A percentile compares a stretch with the other conserved stretches of the same genome.
phyloP scores from a whole-genome alignment of 2,797 vertebrate genomes.

The Spatula clypeata region DNA sequence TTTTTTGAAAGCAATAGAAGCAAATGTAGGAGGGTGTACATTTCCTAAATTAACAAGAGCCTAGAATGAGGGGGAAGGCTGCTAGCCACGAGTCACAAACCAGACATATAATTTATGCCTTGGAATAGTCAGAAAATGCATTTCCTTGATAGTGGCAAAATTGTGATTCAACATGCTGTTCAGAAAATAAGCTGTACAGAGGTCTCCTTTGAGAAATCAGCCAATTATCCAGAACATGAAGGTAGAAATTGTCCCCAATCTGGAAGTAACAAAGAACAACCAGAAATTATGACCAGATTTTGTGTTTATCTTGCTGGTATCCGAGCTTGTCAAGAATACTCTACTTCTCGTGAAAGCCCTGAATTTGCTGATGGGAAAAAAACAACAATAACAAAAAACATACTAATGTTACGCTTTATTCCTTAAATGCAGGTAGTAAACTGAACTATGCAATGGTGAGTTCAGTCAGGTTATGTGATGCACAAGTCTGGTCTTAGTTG shows the following conservation, averaged over 20 bases:
- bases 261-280: conserved; percentile 66
- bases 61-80: conserved; percentile 52
- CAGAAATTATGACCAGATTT: conserved; percentile 57
- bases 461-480: neutral
- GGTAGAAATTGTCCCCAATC: conserved; percentile 46
- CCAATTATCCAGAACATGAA: conserved; percentile 54
- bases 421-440: neutral
- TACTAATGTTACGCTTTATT: neutral
- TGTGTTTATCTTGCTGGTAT: conserved; percentile 45
- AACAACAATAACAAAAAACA: neutral
- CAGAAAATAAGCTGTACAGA: conserved; percentile 51
- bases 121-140: conserved; percentile 65
- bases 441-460: neutral
- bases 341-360: neutral
- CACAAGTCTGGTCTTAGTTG: neutral
- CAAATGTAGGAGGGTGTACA: conserved; percentile 48
- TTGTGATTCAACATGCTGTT: conserved; percentile 54
- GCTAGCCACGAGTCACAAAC: conserved; percentile 70
- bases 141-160: conserved; percentile 71
- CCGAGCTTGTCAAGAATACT: neutral
- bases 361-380: neutral
- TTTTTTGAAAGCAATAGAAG: conserved; percentile 53
- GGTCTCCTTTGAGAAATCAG: conserved; percentile 68
- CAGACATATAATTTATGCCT: conserved; percentile 69
- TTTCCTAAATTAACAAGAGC: conserved; percentile 72